phyloP scores from a whole-genome alignment of 2,888 invertebrate species.

The Limnephilus marmoratus region DNA sequence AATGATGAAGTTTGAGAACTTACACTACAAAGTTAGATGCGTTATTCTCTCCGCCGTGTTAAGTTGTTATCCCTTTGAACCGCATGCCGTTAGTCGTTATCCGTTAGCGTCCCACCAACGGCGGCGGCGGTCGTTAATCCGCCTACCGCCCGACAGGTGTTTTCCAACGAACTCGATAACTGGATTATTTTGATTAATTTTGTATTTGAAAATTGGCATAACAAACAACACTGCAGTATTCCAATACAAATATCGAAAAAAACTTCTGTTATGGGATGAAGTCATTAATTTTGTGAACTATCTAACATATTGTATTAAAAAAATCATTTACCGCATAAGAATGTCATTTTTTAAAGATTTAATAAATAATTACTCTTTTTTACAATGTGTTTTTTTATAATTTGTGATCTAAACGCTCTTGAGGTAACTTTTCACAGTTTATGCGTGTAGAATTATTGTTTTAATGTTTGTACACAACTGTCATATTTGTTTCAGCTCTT shows the following conservation, averaged over 20 bases:
- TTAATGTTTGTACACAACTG: too few relatives aligned
- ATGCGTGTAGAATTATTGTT: too few relatives aligned
- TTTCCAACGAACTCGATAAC: background rate
- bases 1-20: background rate
- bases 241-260: background rate
- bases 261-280: too few relatives aligned
- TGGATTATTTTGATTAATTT: background rate
- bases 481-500: too few relatives aligned
- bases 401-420: too few relatives aligned
- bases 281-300: too few relatives aligned
- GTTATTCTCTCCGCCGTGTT: background rate
- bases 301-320: too few relatives aligned
- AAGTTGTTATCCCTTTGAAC: slow-evolving; percentile 25
- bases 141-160: slow-evolving; percentile 37
- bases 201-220: background rate
- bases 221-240: background rate
- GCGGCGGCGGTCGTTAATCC: slow-evolving; percentile 2
- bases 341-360: too few relatives aligned
- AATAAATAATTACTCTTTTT: too few relatives aligned
- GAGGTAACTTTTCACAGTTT: too few relatives aligned
- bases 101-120: background rate
- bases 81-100: background rate
- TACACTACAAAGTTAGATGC: background rate
- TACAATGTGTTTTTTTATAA: too few relatives aligned
- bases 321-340: too few relatives aligned